These are phyloP conservation scores for Aythya baeri DNA, from an alignment of 2,113 vertebrate species.

Conservation along the genomic window DNA sequence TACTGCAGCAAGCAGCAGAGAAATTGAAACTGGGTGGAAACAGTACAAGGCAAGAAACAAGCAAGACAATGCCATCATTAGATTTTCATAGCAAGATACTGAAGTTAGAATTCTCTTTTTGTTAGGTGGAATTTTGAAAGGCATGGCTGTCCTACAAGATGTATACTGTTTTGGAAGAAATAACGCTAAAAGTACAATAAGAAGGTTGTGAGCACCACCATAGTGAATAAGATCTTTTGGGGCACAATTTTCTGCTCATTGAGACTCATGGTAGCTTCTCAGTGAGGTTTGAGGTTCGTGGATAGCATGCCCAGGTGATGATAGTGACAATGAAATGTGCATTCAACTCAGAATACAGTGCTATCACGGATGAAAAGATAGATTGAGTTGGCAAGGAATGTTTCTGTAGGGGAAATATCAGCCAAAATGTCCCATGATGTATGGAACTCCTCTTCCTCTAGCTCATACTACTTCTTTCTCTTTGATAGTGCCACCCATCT, in stretches of 20 bases:
- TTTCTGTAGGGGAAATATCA: neutral
- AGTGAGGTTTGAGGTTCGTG: neutral
- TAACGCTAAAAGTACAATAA: neutral
- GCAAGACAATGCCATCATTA: neutral
- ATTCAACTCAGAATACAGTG: neutral
- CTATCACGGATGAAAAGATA: rapidly evolving
- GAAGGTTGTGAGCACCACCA: neutral
- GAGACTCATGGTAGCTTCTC: neutral
- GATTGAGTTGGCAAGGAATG: neutral
- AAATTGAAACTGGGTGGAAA: neutral
- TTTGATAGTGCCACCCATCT: neutral
- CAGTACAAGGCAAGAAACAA: neutral
- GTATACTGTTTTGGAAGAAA: neutral
- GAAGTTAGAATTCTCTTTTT: neutral
- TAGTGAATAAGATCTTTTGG: neutral
- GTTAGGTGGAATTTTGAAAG: neutral
- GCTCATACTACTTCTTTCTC: neutral
- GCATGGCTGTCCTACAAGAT: neutral
- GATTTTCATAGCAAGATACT: neutral
- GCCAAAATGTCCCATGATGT: rapidly evolving
- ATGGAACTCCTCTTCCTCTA: neutral
- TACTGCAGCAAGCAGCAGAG: neutral
- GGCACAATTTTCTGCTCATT: rapidly evolving
- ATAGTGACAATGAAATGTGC: neutral
- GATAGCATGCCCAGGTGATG: neutral